Base-by-base conservation (phyloP, 2,113 vertebrate species). In the Ciconia boyciana region DNA sequence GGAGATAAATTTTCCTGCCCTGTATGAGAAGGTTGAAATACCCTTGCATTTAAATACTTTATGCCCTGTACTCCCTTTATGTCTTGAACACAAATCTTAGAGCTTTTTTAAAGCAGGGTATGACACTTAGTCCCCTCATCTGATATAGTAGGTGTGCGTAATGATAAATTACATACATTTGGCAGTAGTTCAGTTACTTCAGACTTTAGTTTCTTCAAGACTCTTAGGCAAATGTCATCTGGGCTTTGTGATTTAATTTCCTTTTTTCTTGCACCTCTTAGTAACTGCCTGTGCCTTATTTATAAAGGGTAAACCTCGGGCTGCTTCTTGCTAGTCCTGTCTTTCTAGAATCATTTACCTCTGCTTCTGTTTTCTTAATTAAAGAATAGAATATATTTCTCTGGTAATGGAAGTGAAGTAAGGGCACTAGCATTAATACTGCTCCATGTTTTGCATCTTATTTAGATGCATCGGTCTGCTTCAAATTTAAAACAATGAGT, bases 31-130 rank as follows among this genome's bases (percentile, higher is more conserved):
- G 83, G 77, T 69, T 82, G 87, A 58, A 89, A 76, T 70, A 58
- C 72, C 89, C 69, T 91, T 71, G 89, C 44, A 41, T 94, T 87
- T 82, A 80, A 90, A 90, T 52, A 34, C 87, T 76, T 90, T n/a
- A 85, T 52, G 49, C 48, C 77, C 69, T 83, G 49, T 29, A 46
- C 85, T 96, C 77, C 48, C 32, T 81, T 77, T 44, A 39, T 28
- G 66, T 64, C 64, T 39, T 8, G 39, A 61, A n/a, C 91, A 89
- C 91, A 87, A 91, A 89, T 89, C 91, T 89, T 46, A 4, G 43
- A 51, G 82, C 32, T 43, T 70, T 84, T 49, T 60, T 64, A 78
- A 83, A 57, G 89, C 39, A 44, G 79, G 71, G 41, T 49, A 16
- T 65, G 94, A 48, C 76, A 58, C 64, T 57, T 12, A 28, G 89